Evolutionary conservation across 2,113 vertebrate genomes (phyloP).

Genomic region (Bubalus kerabau): DNA sequence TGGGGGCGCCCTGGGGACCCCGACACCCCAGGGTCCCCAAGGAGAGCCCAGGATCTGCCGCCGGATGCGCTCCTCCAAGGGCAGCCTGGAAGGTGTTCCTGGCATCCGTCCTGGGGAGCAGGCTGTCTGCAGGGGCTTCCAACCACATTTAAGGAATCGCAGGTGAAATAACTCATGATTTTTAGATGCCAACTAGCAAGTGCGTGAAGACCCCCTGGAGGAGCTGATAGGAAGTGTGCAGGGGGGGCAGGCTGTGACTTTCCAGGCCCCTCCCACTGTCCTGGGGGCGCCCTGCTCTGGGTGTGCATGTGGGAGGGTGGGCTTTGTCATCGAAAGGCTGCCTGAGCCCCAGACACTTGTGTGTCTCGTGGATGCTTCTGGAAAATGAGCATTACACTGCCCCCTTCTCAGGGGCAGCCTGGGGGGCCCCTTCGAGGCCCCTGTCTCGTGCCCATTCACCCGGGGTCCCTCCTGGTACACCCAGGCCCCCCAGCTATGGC

Average conservation of each 20-base stretch:
- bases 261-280: background rate
- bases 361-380: background rate
- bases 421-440: background rate
- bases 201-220: background rate
- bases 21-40: background rate
- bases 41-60: background rate
- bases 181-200: background rate
- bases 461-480: fast-evolving
- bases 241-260: background rate
- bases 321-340: no score
- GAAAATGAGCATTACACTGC: background rate
- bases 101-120: fast-evolving
- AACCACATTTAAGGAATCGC: background rate
- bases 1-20: background rate
- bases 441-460: background rate
- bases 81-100: fast-evolving
- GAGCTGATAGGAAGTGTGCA: background rate
- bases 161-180: no score
- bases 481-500: background rate
- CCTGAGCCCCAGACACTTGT: background rate
- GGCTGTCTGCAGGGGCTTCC: no score
- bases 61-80: fast-evolving
- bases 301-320: fast-evolving
- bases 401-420: background rate
- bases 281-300: fast-evolving